A percentile compares a stretch with the other conserved stretches of the same genome.
These are phyloP conservation scores for Seira ritae DNA, from an alignment of 2,888 invertebrate genomes.

Conservation along the genomic window DNA sequence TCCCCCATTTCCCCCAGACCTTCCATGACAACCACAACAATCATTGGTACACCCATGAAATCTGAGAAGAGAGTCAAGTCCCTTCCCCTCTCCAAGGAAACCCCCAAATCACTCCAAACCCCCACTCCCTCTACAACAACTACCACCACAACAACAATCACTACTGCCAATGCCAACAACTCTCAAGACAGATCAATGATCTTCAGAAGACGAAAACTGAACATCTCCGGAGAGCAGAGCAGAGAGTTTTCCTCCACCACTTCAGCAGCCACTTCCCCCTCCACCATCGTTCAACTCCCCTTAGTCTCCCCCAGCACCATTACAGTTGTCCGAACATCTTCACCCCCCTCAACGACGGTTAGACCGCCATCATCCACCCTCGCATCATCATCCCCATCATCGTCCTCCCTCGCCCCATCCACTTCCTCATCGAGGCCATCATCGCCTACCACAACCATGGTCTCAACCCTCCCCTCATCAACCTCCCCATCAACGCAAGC, in stretches of 20 bases:
- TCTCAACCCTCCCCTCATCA: neutral
- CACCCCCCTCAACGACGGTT: neutral
- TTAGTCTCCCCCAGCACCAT: constrained; percentile 13
- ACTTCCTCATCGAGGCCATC: neutral
- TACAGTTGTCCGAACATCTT: neutral
- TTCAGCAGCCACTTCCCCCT: constrained; percentile 19
- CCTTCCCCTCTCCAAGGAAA: neutral
- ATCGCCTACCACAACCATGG: constrained; percentile 11
- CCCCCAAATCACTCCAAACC: neutral
- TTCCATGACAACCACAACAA: no score
- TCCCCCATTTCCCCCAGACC: neutral
- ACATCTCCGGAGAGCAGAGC: constrained; percentile 12
- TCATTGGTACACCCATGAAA: no score
- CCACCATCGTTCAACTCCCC: neutral
- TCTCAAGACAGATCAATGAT: constrained; percentile 30
- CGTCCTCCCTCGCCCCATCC: neutral
- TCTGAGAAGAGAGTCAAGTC: neutral
- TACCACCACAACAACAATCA: neutral
- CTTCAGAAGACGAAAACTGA: constrained; percentile 24
- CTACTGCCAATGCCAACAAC: neutral
- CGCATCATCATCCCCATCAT: neutral
- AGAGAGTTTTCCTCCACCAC: neutral
- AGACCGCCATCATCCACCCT: constrained; percentile 27
- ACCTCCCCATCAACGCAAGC: neutral
- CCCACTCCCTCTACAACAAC: no score